Conservation (phyloP, 2,888 invertebrate species). For the Metalampra italica region DNA sequence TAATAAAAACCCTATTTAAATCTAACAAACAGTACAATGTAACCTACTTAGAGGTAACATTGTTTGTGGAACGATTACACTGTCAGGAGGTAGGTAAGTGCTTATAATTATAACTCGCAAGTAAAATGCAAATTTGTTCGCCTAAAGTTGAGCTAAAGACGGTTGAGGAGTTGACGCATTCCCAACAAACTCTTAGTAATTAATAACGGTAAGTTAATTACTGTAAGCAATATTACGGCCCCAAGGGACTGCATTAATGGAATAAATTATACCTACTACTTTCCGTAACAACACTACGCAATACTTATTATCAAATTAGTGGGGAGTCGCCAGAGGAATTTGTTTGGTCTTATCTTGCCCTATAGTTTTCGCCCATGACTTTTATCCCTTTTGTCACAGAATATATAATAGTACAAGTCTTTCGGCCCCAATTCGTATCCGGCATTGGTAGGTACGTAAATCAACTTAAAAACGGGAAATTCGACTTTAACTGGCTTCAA, state of each 20-base stretch:
- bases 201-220: slow-evolving; percentile 48
- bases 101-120: background rate
- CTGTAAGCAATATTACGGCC: slow-evolving; percentile 30
- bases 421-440: too few species aligned
- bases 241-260: slow-evolving; percentile 26
- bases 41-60: too few species aligned
- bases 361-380: too few species aligned
- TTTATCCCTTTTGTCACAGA: too few species aligned
- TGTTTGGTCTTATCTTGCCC: too few species aligned
- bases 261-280: slow-evolving; percentile 31
- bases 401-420: too few species aligned
- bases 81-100: too few species aligned
- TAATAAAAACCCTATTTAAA: too few species aligned
- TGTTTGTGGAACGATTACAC: background rate
- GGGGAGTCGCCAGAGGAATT: background rate
- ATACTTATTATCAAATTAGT: slow-evolving; percentile 5
- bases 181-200: slow-evolving; percentile 33
- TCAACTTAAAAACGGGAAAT: too few species aligned
- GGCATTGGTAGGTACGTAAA: too few species aligned
- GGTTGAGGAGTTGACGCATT: slow-evolving; percentile 29
- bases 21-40: too few species aligned
- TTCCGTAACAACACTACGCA: slow-evolving; percentile 1
- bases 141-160: slow-evolving; percentile 17
- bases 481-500: too few species aligned
- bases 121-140: background rate